Evolutionary conservation across 2,113 vertebrate species (phyloP), one percentile per base, ranked within the genome.

Genomic region (Ancistrus triradiatus): DNA sequence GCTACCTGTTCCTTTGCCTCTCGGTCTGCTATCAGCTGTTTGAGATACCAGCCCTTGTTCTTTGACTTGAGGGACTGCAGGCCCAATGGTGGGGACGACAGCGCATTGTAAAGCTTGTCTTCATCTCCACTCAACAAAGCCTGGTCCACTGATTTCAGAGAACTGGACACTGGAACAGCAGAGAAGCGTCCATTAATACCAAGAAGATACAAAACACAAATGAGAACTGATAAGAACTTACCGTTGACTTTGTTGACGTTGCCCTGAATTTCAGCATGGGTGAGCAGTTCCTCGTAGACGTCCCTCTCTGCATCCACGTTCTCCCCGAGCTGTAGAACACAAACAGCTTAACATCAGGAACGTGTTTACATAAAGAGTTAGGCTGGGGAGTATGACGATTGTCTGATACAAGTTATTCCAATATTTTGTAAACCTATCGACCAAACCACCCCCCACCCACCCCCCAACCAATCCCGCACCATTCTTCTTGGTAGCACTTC

Each of bases 241-340:
- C 95, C 72, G 15, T 99, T 98, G 67, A 98, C 92, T 87, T 92
- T 93, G 85, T 94, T 99, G 77, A 97, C 43, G 15, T 99, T 99
- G 73, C 96, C 96, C 69, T 99, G 96, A 75, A 99, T 98, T 74
- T 99, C 96, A 40, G 96, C 96, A 68, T 99, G 96, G 1, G 95
- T 99, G 68, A 99, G 89, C 15, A 98, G 89, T 77, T 98, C 96
- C 47, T 98, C 96, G 19, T 99, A 99, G 25, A 95, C 82, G 1
- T 99, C 96, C 42, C 94, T 82, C 78, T 99, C 96, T 48, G 84
- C 87, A 0, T 92, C 90, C 0, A 84, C 52, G 25, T 91, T 90
- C 79, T 97, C 96, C 8, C 85, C 78, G 74, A 87, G 77, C 72
- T 63, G 28, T 18, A 50, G 19, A 59, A n/a, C n/a, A n/a, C n/a